Conservation (phyloP, 2,888 invertebrate genomes). For the Hipparchia semele region DNA sequence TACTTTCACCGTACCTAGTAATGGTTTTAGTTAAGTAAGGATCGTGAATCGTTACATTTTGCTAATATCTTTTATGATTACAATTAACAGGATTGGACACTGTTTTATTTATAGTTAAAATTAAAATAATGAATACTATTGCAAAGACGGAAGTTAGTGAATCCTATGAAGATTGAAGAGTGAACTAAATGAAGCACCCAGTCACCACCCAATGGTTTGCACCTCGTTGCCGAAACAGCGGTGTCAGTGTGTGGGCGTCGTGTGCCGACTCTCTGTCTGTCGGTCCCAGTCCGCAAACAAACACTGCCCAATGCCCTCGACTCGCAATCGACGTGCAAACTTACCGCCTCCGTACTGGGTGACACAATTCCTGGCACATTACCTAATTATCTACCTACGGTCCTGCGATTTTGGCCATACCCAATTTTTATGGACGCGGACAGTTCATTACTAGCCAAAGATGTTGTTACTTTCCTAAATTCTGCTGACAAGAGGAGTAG, state of each 20-base stretch:
- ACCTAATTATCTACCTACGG: constrained; percentile 63
- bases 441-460: not conserved
- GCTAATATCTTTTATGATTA: too few relatives aligned
- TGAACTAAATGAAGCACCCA: constrained; percentile 2
- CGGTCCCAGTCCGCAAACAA: constrained; percentile 54
- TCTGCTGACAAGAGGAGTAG: constrained; percentile 65
- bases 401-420: constrained; percentile 59
- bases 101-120: too few relatives aligned
- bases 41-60: too few relatives aligned
- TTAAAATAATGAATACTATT: not conserved
- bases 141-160: not conserved
- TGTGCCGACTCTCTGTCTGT: constrained; percentile 62
- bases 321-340: constrained; percentile 66
- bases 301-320: constrained; percentile 71
- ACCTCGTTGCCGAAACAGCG: constrained; percentile 29
- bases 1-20: too few relatives aligned
- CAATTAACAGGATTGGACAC: too few relatives aligned
- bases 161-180: not conserved
- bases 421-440: constrained; percentile 39
- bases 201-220: constrained; percentile 17
- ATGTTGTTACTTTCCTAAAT: constrained; percentile 1
- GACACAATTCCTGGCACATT: constrained; percentile 79
- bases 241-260: constrained; percentile 31
- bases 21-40: too few relatives aligned
- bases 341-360: constrained; percentile 73